Conservation (phyloP, 1,140 invertebrate genomes). For the Acromyrmex charruanus region DNA sequence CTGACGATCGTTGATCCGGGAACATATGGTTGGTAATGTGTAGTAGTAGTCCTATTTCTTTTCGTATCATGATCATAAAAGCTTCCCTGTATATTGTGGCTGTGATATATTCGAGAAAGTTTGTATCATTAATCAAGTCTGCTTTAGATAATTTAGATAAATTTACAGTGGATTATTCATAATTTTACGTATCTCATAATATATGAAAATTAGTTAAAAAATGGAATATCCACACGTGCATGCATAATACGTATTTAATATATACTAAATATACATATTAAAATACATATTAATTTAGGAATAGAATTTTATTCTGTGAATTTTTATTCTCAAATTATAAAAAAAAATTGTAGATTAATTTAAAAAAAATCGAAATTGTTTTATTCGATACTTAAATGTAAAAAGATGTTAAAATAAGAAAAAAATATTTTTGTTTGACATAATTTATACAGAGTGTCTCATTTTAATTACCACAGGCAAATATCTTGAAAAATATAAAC, state of each 20-base stretch:
- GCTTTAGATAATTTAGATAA: background rate
- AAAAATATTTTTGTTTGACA: too few relatives aligned
- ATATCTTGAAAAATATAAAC: too few relatives aligned
- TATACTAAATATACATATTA: background rate
- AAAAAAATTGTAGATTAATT: too few relatives aligned
- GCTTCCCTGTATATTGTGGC: background rate
- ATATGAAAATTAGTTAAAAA: background rate
- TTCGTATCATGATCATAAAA: background rate
- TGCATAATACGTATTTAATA: background rate
- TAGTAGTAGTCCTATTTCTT: slow-evolving; percentile 15
- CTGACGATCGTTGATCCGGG: background rate
- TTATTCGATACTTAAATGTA: too few relatives aligned
- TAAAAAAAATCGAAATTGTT: too few relatives aligned
- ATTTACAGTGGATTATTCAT: background rate
- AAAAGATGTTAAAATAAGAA: too few relatives aligned
- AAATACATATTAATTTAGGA: background rate
- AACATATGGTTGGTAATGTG: slow-evolving; percentile 76
- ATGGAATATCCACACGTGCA: too few relatives aligned
- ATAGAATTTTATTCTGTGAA: background rate
- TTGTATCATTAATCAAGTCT: background rate
- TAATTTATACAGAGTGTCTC: too few relatives aligned
- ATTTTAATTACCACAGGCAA: too few relatives aligned
- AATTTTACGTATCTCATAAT: background rate
- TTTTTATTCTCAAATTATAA: background rate
- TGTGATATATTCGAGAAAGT: background rate